These are phyloP conservation scores for Brienomyrus brachyistius DNA, from an alignment of 2,113 vertebrate species.

Conservation along the genomic window DNA sequence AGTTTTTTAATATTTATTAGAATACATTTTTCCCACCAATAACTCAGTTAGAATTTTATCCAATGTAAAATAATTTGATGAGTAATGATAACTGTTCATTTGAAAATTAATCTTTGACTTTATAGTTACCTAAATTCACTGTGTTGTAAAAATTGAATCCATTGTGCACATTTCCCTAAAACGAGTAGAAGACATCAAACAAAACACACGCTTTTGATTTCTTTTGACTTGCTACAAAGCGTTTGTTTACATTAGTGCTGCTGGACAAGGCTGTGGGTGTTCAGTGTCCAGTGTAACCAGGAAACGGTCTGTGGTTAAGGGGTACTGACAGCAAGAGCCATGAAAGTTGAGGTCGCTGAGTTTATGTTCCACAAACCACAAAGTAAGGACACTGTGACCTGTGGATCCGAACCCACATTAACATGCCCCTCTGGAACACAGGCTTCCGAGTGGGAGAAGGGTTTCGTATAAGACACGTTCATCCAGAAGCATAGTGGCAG, in stretches of 20 bases:
- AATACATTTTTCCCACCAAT: neutral
- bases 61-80: neutral
- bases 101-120: neutral
- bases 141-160: neutral
- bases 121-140: neutral
- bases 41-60: neutral
- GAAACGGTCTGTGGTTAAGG: slow-evolving; percentile 2
- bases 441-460: neutral
- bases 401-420: neutral
- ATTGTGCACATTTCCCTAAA: neutral
- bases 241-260: neutral
- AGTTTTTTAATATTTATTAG: neutral
- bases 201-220: neutral
- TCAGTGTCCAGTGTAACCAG: neutral
- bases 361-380: slow-evolving; percentile 2
- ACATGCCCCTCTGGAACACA: neutral
- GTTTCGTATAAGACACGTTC: neutral
- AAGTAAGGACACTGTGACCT: slow-evolving; percentile 1
- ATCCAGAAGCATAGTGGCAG: neutral
- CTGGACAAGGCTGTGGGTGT: neutral
- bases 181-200: neutral
- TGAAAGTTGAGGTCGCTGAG: neutral
- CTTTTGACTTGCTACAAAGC: neutral
- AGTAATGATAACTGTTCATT: neutral
- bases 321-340: neutral